Conservation (phyloP, 2,113 vertebrate species). For the Phrynosoma blainvillii region DNA sequence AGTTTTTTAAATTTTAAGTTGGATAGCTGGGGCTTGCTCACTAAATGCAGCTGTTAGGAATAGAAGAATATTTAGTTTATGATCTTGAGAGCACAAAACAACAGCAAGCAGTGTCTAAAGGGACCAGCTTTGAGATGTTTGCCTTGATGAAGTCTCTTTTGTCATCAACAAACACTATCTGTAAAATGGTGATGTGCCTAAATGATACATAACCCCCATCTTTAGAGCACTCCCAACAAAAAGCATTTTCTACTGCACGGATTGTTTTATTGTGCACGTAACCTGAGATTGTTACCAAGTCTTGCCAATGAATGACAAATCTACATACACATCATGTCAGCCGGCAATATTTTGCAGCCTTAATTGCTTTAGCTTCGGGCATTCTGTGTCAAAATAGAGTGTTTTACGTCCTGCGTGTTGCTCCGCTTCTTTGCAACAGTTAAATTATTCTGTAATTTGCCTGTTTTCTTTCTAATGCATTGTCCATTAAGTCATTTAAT, state of each 20-base stretch:
- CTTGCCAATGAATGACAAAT: slow-evolving; percentile 88
- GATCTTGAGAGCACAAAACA: slow-evolving; percentile 44
- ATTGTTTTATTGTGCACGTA: slow-evolving; percentile 76
- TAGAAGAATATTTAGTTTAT: slow-evolving; percentile 53
- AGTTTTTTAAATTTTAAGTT: slow-evolving; percentile 44
- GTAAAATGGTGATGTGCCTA: slow-evolving; percentile 64
- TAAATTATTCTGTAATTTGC: slow-evolving; percentile 86
- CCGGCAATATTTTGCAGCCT: slow-evolving; percentile 84
- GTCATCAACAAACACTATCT: slow-evolving; percentile 54
- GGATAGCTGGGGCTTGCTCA: slow-evolving; percentile 43
- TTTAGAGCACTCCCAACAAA: slow-evolving; percentile 67
- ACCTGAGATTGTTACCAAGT: slow-evolving; percentile 78
- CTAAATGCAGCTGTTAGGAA: slow-evolving; percentile 35
- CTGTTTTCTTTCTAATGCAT: slow-evolving; percentile 82
- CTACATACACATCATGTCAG: slow-evolving; percentile 88
- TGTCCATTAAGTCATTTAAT: slow-evolving; percentile 85
- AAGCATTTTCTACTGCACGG: slow-evolving; percentile 73
- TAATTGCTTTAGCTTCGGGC: slow-evolving; percentile 87
- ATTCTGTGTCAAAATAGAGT: slow-evolving; percentile 82
- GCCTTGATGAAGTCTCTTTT: slow-evolving; percentile 52
- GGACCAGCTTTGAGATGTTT: slow-evolving; percentile 47
- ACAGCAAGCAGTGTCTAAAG: slow-evolving; percentile 49
- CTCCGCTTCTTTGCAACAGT: slow-evolving; percentile 80
- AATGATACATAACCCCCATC: slow-evolving; percentile 69
- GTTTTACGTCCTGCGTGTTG: slow-evolving; percentile 84